Evolutionary conservation across 35 echinoderm and acorn worm species (phyloP).

Genomic region (Lytechinus variegatus): DNA sequence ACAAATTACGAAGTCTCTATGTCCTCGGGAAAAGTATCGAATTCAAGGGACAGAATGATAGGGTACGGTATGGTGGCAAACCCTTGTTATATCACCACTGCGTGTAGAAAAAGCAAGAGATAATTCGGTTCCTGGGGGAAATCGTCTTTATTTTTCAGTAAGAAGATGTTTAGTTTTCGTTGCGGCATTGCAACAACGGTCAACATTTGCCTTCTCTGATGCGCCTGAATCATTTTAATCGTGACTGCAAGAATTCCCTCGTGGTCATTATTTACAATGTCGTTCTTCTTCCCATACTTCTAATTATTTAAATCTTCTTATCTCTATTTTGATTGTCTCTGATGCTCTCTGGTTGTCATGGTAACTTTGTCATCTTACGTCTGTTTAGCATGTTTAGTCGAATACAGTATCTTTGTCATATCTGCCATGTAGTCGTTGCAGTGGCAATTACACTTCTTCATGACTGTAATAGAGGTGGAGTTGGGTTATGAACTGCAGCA

Average conservation of each 20-base stretch:
- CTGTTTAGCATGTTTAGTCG: not conserved
- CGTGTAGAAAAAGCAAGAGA: not conserved
- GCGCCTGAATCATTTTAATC: not conserved
- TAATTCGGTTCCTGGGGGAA: not conserved
- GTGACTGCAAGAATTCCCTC: not conserved
- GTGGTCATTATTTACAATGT: not conserved
- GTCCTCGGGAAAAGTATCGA: not conserved
- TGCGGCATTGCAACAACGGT: not conserved
- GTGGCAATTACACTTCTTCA: too few relatives aligned
- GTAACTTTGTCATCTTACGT: not conserved
- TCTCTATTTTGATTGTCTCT: not conserved
- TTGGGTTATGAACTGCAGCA: too few relatives aligned
- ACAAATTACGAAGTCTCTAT: not conserved
- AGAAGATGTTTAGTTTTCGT: not conserved
- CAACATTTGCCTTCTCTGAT: not conserved
- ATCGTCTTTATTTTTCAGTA: not conserved
- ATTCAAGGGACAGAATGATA: not conserved
- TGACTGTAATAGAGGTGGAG: too few relatives aligned
- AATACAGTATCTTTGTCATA: too few relatives aligned
- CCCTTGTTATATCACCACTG: not conserved
- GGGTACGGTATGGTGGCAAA: not conserved
- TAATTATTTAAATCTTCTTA: not conserved
- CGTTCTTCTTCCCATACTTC: not conserved
- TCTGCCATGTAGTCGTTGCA: too few relatives aligned
- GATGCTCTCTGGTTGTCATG: not conserved